Conservation (phyloP, 2,797 vertebrate genomes). For the Hemibagrus guttatus region DNA sequence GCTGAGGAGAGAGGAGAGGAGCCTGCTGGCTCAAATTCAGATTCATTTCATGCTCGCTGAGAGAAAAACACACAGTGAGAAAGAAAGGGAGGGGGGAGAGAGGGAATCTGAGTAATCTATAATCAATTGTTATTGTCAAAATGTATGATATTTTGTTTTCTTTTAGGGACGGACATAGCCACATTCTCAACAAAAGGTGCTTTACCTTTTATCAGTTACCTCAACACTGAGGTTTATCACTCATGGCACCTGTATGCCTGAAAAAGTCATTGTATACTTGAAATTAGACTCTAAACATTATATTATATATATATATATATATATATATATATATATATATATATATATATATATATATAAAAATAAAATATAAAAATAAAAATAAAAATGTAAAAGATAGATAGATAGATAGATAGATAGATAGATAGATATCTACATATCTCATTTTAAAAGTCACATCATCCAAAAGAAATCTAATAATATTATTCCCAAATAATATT, state of each 20-base stretch:
- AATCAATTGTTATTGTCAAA: slow-evolving; percentile 16
- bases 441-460: not conserved
- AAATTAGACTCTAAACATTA: not conserved
- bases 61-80: slow-evolving; percentile 23
- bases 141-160: slow-evolving; percentile 1
- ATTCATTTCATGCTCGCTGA: slow-evolving; percentile 48
- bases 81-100: not conserved
- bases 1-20: slow-evolving; percentile 4
- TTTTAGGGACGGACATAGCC: not conserved
- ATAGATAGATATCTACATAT: no score
- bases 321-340: no score
- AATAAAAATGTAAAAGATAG: no score
- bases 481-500: not conserved
- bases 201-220: not conserved
- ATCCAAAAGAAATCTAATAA: not conserved
- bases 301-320: no score
- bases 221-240: not conserved
- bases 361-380: no score
- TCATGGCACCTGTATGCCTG: not conserved
- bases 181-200: not conserved
- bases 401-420: no score
- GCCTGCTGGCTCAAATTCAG: slow-evolving; percentile 48
- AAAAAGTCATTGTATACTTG: not conserved
- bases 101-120: slow-evolving; percentile 1
- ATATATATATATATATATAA: no score